These are phyloP conservation scores for Cyaniris semiargus DNA, from an alignment of 2,888 invertebrate genomes.

Conservation along the genomic window DNA sequence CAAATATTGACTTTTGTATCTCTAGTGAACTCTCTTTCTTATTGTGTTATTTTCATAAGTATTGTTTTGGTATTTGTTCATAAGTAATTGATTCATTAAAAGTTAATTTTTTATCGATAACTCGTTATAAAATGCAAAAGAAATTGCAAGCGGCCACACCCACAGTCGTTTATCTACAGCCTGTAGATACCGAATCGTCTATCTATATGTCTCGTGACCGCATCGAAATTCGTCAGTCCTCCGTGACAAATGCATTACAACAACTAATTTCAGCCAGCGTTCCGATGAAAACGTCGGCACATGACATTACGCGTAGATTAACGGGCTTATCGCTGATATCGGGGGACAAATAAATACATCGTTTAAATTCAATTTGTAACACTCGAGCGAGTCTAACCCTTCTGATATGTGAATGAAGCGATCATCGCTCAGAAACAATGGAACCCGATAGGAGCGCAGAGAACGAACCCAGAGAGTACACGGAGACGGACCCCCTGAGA, in stretches of 20 bases:
- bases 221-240: not conserved
- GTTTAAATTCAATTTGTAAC: not conserved
- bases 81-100: too few species aligned
- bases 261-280: slow-evolving; percentile 2
- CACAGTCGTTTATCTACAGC: not conserved
- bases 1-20: too few species aligned
- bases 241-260: not conserved
- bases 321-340: slow-evolving; percentile 26
- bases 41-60: too few species aligned
- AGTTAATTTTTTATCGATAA: not conserved
- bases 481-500: slow-evolving; percentile 50
- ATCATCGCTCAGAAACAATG: not conserved
- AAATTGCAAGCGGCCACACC: not conserved
- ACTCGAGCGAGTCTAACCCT: slow-evolving; percentile 5
- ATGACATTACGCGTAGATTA: slow-evolving; percentile 12
- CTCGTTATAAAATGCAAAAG: not conserved
- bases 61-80: too few species aligned
- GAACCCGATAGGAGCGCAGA: not conserved
- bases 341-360: slow-evolving; percentile 24
- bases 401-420: not conserved
- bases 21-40: too few species aligned
- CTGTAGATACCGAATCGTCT: slow-evolving; percentile 3
- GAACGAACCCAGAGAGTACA: slow-evolving; percentile 41
- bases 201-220: not conserved
- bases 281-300: slow-evolving; percentile 10